phyloP scores from a whole-genome alignment of 2,888 invertebrate genomes.

The Synanthedon myopaeformis region DNA sequence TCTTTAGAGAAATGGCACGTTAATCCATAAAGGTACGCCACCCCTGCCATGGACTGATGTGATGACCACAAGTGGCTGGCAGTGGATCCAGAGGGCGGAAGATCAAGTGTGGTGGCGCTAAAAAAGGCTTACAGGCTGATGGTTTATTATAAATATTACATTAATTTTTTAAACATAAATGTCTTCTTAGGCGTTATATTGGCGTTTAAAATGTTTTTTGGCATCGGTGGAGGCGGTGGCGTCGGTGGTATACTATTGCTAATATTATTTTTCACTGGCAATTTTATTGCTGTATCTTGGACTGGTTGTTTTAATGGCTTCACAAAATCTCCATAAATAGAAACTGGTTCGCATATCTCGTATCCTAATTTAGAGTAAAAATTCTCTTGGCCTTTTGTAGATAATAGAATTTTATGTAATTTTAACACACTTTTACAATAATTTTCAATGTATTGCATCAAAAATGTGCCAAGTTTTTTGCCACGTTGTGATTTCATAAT shows the following conservation, averaged over 20 bases:
- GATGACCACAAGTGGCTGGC: too few species aligned
- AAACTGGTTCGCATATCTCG: conserved; percentile 74
- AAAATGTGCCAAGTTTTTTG: conserved; percentile 79
- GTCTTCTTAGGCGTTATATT: conserved; percentile 41
- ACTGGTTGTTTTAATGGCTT: conserved; percentile 1
- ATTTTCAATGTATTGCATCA: conserved; percentile 81
- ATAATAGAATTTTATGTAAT: conserved; percentile 75
- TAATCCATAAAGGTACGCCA: too few species aligned
- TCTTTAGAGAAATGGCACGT: too few species aligned
- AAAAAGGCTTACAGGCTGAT: too few species aligned
- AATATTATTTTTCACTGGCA: conserved; percentile 18
- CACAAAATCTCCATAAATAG: conserved; percentile 72
- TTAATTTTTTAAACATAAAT: conserved; percentile 51
- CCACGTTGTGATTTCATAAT: conserved; percentile 79
- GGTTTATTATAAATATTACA: conserved; percentile 9
- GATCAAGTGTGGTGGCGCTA: too few species aligned
- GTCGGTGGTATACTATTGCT: conserved; percentile 16
- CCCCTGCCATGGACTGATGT: too few species aligned
- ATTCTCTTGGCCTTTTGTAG: conserved; percentile 79
- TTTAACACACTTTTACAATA: conserved; percentile 75
- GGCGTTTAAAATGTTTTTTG: conserved; percentile 12
- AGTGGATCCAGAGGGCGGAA: too few species aligned
- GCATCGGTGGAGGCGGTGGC: conserved; percentile 55
- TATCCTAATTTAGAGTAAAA: conserved; percentile 84
- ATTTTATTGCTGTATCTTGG: conserved; percentile 10